Conservation (phyloP, 2,888 invertebrate genomes). For the Sisyra terminalis region DNA sequence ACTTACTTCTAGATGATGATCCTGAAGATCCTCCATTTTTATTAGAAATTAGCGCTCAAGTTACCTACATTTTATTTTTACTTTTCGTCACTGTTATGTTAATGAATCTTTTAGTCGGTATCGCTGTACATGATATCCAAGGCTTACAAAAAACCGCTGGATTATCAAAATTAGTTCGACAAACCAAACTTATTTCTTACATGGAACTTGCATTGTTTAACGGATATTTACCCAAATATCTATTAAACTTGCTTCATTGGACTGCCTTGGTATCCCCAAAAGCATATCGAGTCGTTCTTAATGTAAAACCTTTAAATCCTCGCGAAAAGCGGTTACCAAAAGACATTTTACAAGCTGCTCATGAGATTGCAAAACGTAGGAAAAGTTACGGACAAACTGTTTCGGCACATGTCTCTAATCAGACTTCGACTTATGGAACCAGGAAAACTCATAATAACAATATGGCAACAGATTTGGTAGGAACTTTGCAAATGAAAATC, state of each 20-base stretch:
- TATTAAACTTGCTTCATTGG: slow-evolving; percentile 57
- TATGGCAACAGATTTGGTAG: slow-evolving; percentile 31
- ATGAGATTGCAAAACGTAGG: slow-evolving; percentile 62
- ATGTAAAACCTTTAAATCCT: slow-evolving; percentile 70
- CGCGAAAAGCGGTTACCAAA: slow-evolving; percentile 64
- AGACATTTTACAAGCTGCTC: slow-evolving; percentile 63
- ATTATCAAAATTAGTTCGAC: slow-evolving; percentile 63
- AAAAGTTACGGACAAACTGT: slow-evolving; percentile 53
- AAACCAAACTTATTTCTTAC: slow-evolving; percentile 75
- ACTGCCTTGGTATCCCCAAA: slow-evolving; percentile 67
- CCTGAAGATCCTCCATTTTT: slow-evolving; percentile 60
- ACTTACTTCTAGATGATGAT: slow-evolving; percentile 56
- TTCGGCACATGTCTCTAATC: slow-evolving; percentile 44
- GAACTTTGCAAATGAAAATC: slow-evolving; percentile 39
- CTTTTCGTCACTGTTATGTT: slow-evolving; percentile 72
- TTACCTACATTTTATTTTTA: slow-evolving; percentile 64
- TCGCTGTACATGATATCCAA: slow-evolving; percentile 77
- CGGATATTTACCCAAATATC: slow-evolving; percentile 57
- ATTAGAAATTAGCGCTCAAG: slow-evolving; percentile 64
- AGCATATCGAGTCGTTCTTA: slow-evolving; percentile 64
- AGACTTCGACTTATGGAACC: slow-evolving; percentile 29
- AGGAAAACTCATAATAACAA: slow-evolving; percentile 44
- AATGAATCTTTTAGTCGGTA: slow-evolving; percentile 74
- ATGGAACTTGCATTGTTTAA: slow-evolving; percentile 69
- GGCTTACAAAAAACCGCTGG: slow-evolving; percentile 74